Evolutionary conservation across 2,113 vertebrate species (phyloP), one percentile per base, ranked within the genome.

Genomic region (Catharus fuscescens): DNA sequence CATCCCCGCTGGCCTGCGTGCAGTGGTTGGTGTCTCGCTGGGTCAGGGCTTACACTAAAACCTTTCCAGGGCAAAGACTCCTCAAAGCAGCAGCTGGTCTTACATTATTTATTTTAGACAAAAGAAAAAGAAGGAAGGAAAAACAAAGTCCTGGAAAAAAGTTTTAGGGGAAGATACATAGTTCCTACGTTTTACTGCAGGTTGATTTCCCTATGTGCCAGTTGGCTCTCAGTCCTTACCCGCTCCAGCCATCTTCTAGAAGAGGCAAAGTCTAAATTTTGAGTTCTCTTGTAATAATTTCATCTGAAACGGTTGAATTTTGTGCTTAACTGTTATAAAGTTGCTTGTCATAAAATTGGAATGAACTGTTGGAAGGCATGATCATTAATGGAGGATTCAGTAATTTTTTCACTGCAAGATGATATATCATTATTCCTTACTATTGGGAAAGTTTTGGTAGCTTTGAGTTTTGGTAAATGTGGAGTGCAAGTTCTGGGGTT

Each of bases 1-100:
- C 5, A 0, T 42, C 16, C 19, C 16, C 18, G 4, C 3, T 26
- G 17, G 14, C 0, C 0, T 20, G 3, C 1, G 0, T 73, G 48
- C 21, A 8, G 0, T 21, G n/a, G 18, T 8, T 84, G 45, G 12
- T 1, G 0, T 26, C 66, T 64, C 23, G 5, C 77, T 44, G 48
- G 14, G 12, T 67, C 64, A 8, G 57, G 23, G 15, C 17, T 79
- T 62, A 12, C 2, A 10, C 8, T 18, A 18, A 59, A 73, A 31
- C 10, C 18, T 59, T 61, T 54, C 32, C 0, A 31, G 18, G 12
- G 26, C 77, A 54, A 62, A 40, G 47, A 14, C 18, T 38, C 31
- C n/a, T 60, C 42, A 53, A 8, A 48, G n/a, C 20, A 38, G 15
- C 1, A 0, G 21, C 3, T 26, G 20, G 4, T 82, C 36, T 82